Base-by-base conservation (phyloP, 2,113 vertebrate genomes). In the Pithys albifrons region DNA sequence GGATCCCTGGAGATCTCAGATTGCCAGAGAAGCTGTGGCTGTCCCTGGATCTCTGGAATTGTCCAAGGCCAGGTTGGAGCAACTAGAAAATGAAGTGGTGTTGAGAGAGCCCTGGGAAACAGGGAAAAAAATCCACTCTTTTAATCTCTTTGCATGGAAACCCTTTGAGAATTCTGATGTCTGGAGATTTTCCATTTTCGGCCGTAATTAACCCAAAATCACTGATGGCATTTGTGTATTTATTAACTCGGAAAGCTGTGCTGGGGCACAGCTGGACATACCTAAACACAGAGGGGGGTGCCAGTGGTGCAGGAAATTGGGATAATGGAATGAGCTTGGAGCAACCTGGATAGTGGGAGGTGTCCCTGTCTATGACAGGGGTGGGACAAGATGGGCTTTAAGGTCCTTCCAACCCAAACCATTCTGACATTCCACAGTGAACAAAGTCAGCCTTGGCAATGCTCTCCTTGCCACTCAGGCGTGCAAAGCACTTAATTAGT, bases 401-500 rank as follows among this genome's bases (percentile, higher is more conserved):
- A 35, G 71, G n/a, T 48, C 35, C 41, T 23, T 49, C 79, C 79
- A 27, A 2, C 48, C 28, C 71, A 48, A 2, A 25, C 62, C 41
- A 9, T 37, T 19, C 14, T 9, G 22, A 43, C 35, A 51, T 64
- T 64, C 65, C 35, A 22, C 17, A 43, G 57, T 49, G 54, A 93
- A 70, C 37, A 41, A 67, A 90, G 35, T 72, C 85, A 91, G 20
- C 52, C 64, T 28, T 46, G 70, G 41, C 1, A 2, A 14, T 23
- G 27, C 45, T 79, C 57, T 13, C 46, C 83, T 19, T 52, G 72
- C 72, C 37, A 43, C 41, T 89, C 83, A 74, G 83, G 79, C 43
- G 1, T 25, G 41, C 43, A n/a, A 74, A 86, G 55, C 83, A 71
- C 86, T 93, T 91, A 81, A 92, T 93, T 67, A 93, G 76, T 93